Evolutionary conservation across 2,888 invertebrate species (phyloP).

Genomic region (Coelinius sp.): DNA sequence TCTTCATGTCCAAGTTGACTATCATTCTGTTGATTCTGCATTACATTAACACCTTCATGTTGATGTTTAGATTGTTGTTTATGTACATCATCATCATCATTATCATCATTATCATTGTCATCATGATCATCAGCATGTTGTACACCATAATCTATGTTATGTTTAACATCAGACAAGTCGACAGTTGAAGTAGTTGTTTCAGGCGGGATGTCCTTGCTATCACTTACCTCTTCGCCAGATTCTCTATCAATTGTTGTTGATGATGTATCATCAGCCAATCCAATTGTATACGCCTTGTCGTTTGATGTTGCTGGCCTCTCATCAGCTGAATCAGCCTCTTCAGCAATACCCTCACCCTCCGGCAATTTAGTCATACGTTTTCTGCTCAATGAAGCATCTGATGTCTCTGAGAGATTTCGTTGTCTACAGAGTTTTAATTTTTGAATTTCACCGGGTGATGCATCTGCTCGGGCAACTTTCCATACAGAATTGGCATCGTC

Average conservation of each 20-base stretch:
- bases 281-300: constrained; percentile 34
- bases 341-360: constrained; percentile 63
- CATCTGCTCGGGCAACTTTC: constrained; percentile 72
- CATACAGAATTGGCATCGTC: constrained; percentile 68
- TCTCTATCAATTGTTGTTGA: constrained; percentile 66
- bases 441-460: constrained; percentile 75
- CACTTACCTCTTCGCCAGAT: constrained; percentile 70
- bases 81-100: constrained; percentile 28
- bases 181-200: constrained; percentile 69
- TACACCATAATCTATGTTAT: constrained; percentile 66
- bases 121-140: constrained; percentile 21
- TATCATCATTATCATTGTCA: constrained; percentile 36
- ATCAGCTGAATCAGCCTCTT: constrained; percentile 68
- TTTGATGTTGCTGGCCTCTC: constrained; percentile 62
- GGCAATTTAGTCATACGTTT: constrained; percentile 66
- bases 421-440: constrained; percentile 78
- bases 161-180: constrained; percentile 70
- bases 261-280: constrained; percentile 61
- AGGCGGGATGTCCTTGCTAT: constrained; percentile 70
- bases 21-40: no score
- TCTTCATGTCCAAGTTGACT: no score
- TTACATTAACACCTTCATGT: constrained; percentile 51
- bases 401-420: constrained; percentile 69
- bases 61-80: constrained; percentile 47
- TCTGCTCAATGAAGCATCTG: constrained; percentile 63